Conservation (phyloP, 2,113 vertebrate genomes). For the Mus spicilegus region DNA sequence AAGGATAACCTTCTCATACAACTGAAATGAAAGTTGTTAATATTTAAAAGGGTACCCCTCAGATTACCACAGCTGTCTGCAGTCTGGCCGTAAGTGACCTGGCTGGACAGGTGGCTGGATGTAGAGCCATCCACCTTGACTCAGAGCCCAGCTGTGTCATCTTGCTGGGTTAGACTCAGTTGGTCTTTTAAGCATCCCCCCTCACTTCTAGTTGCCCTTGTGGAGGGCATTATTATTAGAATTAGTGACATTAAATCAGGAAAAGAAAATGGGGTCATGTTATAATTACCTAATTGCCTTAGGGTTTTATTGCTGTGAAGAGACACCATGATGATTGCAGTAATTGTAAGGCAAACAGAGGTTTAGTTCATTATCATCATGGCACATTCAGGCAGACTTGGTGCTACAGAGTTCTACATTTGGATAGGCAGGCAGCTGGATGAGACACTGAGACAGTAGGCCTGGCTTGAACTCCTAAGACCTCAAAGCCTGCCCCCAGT, state of each 20-base stretch:
- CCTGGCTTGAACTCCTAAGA: background rate
- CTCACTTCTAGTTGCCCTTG: background rate
- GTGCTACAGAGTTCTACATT: background rate
- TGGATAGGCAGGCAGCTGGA: background rate
- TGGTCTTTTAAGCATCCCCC: background rate
- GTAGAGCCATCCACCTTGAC: background rate
- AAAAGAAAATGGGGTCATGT: background rate
- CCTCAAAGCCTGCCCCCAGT: background rate
- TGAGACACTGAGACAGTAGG: background rate
- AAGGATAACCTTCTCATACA: background rate
- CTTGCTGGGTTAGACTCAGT: background rate
- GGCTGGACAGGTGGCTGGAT: background rate
- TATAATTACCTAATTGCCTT: background rate
- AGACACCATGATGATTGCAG: background rate
- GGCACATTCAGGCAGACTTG: background rate
- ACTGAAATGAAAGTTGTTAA: constrained; percentile 1
- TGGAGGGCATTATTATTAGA: background rate
- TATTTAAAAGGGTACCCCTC: background rate
- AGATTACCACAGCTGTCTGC: background rate
- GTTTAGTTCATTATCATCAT: background rate
- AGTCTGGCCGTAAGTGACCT: background rate
- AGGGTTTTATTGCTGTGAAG: background rate
- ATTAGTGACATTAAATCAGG: background rate
- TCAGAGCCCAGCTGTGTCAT: background rate
- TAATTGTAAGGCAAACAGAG: background rate